Conservation (phyloP, 2,113 vertebrate genomes). For the Cololabis saira region DNA sequence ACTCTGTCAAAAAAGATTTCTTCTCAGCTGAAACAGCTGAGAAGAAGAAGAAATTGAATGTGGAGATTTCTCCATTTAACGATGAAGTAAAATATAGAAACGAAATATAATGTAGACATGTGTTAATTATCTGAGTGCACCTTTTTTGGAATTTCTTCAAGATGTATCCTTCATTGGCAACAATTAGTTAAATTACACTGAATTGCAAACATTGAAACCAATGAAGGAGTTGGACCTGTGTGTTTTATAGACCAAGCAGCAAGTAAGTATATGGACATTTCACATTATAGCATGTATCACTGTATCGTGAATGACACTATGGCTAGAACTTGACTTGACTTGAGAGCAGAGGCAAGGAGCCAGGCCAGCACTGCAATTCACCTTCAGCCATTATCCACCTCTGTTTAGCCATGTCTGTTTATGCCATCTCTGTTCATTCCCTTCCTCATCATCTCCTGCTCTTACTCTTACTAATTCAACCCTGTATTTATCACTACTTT, state of each 20-base stretch:
- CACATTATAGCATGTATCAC: slow-evolving; percentile 69
- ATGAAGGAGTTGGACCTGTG: slow-evolving; percentile 64
- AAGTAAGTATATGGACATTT: slow-evolving; percentile 70
- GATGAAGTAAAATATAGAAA: slow-evolving; percentile 3
- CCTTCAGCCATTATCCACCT: slow-evolving; percentile 62
- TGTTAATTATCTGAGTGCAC: slow-evolving; percentile 1
- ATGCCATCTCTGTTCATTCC: slow-evolving; percentile 50
- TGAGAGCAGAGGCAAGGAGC: slow-evolving; percentile 68
- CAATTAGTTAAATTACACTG: slow-evolving; percentile 46
- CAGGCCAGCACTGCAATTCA: slow-evolving; percentile 64
- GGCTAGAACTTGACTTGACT: slow-evolving; percentile 58
- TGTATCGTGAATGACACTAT: slow-evolving; percentile 73
- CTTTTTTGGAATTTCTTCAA: slow-evolving; percentile 12
- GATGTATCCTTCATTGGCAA: slow-evolving; percentile 25
- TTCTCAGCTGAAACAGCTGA: neutral
- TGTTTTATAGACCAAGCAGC: slow-evolving; percentile 75
- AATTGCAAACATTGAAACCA: slow-evolving; percentile 52
- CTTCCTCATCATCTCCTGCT: slow-evolving; percentile 23
- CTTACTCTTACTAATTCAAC: slow-evolving; percentile 36
- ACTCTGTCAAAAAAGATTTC: slow-evolving; percentile 4
- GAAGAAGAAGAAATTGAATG: slow-evolving; percentile 14
- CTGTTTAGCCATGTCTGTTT: slow-evolving; percentile 58
- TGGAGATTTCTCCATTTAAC: slow-evolving; percentile 1
- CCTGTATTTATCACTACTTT: slow-evolving; percentile 45
- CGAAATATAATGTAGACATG: neutral